phyloP scores from a whole-genome alignment of 2,113 vertebrate genomes.

The Haemorhous mexicanus region DNA sequence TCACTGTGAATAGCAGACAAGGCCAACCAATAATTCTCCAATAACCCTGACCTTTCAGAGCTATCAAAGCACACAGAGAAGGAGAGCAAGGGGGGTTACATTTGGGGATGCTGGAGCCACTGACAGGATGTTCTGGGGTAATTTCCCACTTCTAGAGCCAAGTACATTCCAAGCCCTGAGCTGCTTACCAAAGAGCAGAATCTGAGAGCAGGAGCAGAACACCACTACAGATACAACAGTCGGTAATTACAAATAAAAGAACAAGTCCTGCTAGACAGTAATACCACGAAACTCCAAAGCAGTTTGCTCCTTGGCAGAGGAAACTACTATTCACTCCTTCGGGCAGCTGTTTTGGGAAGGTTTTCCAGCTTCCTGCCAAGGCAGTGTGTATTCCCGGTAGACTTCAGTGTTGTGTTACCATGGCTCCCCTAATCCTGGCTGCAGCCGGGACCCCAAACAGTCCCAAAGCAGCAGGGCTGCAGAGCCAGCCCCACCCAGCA shows the following conservation, averaged over 20 bases:
- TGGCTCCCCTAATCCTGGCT: slow-evolving; percentile 5
- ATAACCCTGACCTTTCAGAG: neutral
- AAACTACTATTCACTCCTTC: neutral
- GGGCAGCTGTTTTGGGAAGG: neutral
- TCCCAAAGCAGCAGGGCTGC: neutral
- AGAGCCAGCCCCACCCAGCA: slow-evolving; percentile 8
- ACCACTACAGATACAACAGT: neutral
- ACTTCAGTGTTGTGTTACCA: slow-evolving; percentile 35
- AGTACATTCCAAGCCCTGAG: neutral
- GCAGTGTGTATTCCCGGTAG: neutral
- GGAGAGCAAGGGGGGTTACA: neutral
- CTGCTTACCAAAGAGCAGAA: slow-evolving; percentile 21
- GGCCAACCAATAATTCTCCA: neutral
- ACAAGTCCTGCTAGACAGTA: neutral
- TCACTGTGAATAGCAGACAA: neutral
- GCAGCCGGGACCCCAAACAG: neutral
- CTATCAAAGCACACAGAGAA: neutral
- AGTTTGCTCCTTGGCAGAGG: slow-evolving; percentile 1
- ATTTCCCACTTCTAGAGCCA: neutral
- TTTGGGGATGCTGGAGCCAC: neutral
- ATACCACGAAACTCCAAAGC: neutral
- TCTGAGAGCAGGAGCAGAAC: neutral
- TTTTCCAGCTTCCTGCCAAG: slow-evolving; percentile 39
- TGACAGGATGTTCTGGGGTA: neutral
- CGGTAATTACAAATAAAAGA: neutral